phyloP scores from a whole-genome alignment of 2,113 vertebrate genomes.

The Orthonyx spaldingii region DNA sequence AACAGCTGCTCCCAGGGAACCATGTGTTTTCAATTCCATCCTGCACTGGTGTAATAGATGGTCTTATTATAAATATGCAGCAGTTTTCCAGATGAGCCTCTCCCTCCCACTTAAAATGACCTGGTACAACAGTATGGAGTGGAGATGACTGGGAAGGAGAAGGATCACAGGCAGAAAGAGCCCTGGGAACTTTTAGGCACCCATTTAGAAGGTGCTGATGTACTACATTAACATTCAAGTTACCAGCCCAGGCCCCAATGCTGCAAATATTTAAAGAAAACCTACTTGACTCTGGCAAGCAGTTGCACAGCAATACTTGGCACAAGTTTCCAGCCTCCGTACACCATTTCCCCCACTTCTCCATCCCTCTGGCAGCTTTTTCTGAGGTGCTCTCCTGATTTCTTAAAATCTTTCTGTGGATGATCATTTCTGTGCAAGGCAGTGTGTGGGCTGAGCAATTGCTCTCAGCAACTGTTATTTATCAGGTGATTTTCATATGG shows the following conservation, averaged over 20 bases:
- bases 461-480: conserved; percentile 44
- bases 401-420: neutral
- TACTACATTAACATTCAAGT: neutral
- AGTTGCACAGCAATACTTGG: neutral
- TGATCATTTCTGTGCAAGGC: conserved; percentile 21
- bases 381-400: neutral
- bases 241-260: neutral
- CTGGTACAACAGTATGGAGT: neutral
- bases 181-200: neutral
- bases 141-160: neutral
- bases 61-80: conserved; percentile 46
- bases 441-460: conserved; percentile 17
- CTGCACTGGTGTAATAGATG: conserved; percentile 29
- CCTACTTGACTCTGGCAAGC: neutral
- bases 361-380: conserved; percentile 25
- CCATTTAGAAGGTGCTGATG: neutral
- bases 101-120: neutral
- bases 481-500: conserved; percentile 7
- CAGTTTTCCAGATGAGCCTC: conserved; percentile 20
- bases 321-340: conserved; percentile 11
- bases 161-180: neutral
- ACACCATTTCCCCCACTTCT: neutral
- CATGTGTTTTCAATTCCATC: conserved; percentile 70
- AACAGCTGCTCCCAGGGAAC: conserved; percentile 51
- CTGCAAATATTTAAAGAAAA: conserved; percentile 15